Evolutionary conservation across 2,888 invertebrate species (phyloP), one percentile per base, ranked within the genome.

Genomic region (Tenthredo mesomela): DNA sequence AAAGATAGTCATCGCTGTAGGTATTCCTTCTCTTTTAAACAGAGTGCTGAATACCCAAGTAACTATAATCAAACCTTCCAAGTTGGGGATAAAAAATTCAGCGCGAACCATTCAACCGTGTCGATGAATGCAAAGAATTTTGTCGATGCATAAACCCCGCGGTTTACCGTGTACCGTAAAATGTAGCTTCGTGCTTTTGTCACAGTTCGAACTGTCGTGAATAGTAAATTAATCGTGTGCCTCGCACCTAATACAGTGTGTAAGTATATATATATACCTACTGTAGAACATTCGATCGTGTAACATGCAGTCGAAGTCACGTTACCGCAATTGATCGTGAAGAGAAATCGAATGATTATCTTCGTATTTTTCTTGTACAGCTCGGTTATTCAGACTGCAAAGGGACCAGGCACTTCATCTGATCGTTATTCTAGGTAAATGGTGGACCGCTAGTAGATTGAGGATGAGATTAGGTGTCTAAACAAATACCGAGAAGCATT

Each of bases 301-400:
- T 67, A 82, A 82, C 82, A 40, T 67, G 67, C 61, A 80, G 80
- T 80, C 12, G 58, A 80, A 80, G 80, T 80, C 80, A 80, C 80
- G 80, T 82, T 70, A 58, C 67, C 65, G 82, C 82, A 82, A 82
- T 82, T 82, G 82, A 50, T 70, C 70, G 67, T 70, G 82, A 67
- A 70, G 82, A 82, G 82, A 82, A 82, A 82, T 82, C 82, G 65
- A 70, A 82, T 43, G 82, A 82, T 82, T 80, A 80, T 80, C 40
- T 25, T 37, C 10, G 12, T 77, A 54, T 29, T 80, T 80, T 40
- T 61, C 15, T 61, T 37, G 12, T 37, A 37, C 18, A 9, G 10
- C 1, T 12, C 37, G 37, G 37, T 80, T 61, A 50, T 58, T 61
- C 40, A 2, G 12, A 21, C 10, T 37, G 6, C 12, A 47, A 47